Conservation (phyloP, 1,140 invertebrate species). For the Spodoptera frugiperda region DNA sequence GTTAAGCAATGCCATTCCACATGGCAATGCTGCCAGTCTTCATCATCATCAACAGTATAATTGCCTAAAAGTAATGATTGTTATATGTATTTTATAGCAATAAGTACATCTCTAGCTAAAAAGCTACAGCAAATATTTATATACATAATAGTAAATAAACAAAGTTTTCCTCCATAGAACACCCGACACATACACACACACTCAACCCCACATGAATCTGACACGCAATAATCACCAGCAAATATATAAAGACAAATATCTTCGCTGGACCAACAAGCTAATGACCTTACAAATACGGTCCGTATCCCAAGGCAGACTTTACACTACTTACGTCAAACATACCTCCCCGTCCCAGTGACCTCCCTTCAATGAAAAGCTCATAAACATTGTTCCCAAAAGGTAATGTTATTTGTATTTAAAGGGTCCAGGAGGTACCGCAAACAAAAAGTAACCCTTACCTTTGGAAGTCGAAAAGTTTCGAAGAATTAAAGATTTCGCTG, state of each 20-base stretch:
- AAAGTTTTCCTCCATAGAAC: too few species aligned
- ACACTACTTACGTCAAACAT: constrained; percentile 39
- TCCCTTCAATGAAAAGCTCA: constrained; percentile 49
- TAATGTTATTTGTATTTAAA: constrained; percentile 66
- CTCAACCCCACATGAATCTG: too few species aligned
- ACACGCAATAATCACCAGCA: background rate
- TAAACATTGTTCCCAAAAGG: constrained; percentile 54
- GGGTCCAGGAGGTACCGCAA: constrained; percentile 52
- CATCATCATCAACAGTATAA: too few species aligned
- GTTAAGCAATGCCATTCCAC: too few species aligned
- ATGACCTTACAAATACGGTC: constrained; percentile 29
- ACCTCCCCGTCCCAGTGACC: constrained; percentile 6
- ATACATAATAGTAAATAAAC: too few species aligned
- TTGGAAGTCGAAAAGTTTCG: constrained; percentile 37
- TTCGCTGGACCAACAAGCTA: background rate
- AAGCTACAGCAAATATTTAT: too few species aligned
- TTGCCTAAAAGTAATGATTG: too few species aligned
- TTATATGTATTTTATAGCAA: too few species aligned
- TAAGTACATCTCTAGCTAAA: too few species aligned
- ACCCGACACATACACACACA: constrained; percentile 7
- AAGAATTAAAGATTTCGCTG: too few species aligned
- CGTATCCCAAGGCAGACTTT: constrained; percentile 24
- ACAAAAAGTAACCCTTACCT: constrained; percentile 49
- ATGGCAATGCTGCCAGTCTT: too few species aligned
- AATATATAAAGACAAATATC: constrained; percentile 7